Conservation (phyloP, 1,140 invertebrate species). For the Phthorimaea operculella region DNA sequence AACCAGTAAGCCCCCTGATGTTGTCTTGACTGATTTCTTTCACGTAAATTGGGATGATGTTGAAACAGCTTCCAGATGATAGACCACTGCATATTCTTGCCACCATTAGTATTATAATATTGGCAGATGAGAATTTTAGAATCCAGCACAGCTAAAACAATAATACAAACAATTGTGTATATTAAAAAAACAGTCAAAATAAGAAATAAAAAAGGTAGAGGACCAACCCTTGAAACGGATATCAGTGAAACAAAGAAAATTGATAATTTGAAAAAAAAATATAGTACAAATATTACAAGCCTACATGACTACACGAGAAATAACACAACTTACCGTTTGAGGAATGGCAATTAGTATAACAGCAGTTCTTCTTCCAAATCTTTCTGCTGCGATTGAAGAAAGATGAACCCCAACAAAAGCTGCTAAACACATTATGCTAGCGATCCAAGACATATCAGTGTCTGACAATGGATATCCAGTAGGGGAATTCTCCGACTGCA, state of each 20-base stretch:
- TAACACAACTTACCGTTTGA: conserved; percentile 21
- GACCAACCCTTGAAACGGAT: too few relatives aligned
- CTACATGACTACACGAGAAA: too few relatives aligned
- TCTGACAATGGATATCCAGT: conserved; percentile 48
- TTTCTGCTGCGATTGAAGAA: conserved; percentile 38
- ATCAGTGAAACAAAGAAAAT: too few relatives aligned
- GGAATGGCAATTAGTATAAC: conserved; percentile 39
- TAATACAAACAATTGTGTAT: not conserved
- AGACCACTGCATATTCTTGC: conserved; percentile 18
- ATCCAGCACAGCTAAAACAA: conserved; percentile 21
- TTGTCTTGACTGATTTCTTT: conserved; percentile 23
- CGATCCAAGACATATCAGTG: conserved; percentile 55
- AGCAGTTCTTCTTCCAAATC: conserved; percentile 46
- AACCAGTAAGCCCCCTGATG: conserved; percentile 13
- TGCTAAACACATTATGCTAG: conserved; percentile 36
- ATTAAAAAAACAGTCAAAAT: too few relatives aligned
- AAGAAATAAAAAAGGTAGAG: too few relatives aligned
- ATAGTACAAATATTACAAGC: too few relatives aligned
- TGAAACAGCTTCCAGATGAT: conserved; percentile 17
- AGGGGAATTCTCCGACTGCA: conserved; percentile 42
- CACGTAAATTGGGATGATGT: conserved; percentile 17
- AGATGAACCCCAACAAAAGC: conserved; percentile 32
- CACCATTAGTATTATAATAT: conserved; percentile 11
- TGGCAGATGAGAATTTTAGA: conserved; percentile 13
- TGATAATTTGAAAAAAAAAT: too few relatives aligned